These are phyloP conservation scores for Dissostichus mawsoni DNA, from an alignment of 2,113 vertebrate genomes.

Conservation along the genomic window DNA sequence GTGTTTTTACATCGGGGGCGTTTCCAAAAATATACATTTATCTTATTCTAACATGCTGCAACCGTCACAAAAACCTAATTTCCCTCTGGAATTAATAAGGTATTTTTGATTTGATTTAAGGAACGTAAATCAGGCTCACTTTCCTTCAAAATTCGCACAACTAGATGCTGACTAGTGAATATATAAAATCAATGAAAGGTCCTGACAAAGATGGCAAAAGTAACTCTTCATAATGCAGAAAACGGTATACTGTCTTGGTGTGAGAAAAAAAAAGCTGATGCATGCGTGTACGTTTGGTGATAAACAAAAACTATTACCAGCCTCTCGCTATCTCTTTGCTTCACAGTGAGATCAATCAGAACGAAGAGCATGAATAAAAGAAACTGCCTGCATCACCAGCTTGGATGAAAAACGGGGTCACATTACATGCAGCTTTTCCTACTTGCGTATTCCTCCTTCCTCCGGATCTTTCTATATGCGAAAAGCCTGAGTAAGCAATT, in stretches of 20 bases:
- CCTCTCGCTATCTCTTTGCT: slow-evolving; percentile 22
- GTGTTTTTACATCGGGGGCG: background rate
- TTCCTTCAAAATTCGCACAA: too few relatives aligned
- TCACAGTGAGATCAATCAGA: slow-evolving; percentile 49
- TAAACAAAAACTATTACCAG: slow-evolving; percentile 54
- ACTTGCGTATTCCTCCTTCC: slow-evolving; percentile 29
- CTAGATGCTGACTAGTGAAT: too few relatives aligned
- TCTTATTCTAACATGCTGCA: too few relatives aligned
- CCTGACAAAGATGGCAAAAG: background rate
- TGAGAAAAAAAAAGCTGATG: background rate
- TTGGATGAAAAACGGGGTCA: slow-evolving; percentile 65
- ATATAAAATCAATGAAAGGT: background rate
- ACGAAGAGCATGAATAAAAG: slow-evolving; percentile 35
- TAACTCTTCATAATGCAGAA: background rate
- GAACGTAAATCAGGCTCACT: too few relatives aligned
- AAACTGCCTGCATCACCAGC: slow-evolving; percentile 46
- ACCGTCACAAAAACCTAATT: too few relatives aligned
- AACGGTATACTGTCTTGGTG: background rate
- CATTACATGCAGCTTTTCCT: slow-evolving; percentile 59
- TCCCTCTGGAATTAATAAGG: too few relatives aligned
- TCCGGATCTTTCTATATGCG: slow-evolving; percentile 32
- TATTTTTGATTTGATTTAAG: too few relatives aligned
- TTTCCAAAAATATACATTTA: too few relatives aligned
- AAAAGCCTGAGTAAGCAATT: slow-evolving; percentile 71
- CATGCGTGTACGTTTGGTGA: slow-evolving; percentile 14